Evolutionary conservation across 2,888 invertebrate species (phyloP).

Genomic region (Phyllotreta cruciferae): DNA sequence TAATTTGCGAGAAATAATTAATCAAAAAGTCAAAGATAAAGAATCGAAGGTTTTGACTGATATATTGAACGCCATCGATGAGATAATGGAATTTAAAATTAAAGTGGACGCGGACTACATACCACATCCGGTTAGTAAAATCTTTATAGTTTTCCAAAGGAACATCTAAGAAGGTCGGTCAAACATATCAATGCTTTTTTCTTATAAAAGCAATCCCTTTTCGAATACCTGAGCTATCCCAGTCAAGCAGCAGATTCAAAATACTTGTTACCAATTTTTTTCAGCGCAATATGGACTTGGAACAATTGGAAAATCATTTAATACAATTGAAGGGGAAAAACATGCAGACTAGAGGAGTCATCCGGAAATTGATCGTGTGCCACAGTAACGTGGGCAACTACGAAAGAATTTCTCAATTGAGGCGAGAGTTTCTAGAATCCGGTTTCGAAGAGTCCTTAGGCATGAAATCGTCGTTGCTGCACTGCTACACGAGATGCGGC

Average conservation of each 20-base stretch:
- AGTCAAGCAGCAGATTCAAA: background rate
- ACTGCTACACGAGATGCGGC: constrained; percentile 66
- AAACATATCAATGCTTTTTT: no score
- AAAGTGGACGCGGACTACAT: constrained; percentile 54
- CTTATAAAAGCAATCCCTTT: no score
- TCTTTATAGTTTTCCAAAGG: constrained; percentile 5
- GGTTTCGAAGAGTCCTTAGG: constrained; percentile 57
- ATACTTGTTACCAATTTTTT: constrained; percentile 35
- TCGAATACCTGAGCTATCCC: background rate
- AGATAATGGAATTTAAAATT: constrained; percentile 42
- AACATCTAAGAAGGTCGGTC: no score
- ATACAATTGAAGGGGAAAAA: constrained; percentile 70
- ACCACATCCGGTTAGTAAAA: constrained; percentile 61
- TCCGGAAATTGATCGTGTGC: constrained; percentile 68
- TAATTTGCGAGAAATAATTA: constrained; percentile 32
- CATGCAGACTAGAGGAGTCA: constrained; percentile 71
- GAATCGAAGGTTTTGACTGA: constrained; percentile 22
- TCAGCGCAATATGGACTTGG: constrained; percentile 69
- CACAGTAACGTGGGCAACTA: constrained; percentile 66
- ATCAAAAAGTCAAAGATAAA: background rate
- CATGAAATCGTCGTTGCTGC: constrained; percentile 71
- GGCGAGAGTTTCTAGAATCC: constrained; percentile 32
- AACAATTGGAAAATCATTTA: constrained; percentile 69
- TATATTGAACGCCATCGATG: constrained; percentile 36
- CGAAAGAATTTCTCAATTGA: constrained; percentile 63